A percentile compares a stretch with the other conserved stretches of the same genome.
phyloP scores from a whole-genome alignment of 2,113 vertebrate genomes.

The Callipepla californica region DNA sequence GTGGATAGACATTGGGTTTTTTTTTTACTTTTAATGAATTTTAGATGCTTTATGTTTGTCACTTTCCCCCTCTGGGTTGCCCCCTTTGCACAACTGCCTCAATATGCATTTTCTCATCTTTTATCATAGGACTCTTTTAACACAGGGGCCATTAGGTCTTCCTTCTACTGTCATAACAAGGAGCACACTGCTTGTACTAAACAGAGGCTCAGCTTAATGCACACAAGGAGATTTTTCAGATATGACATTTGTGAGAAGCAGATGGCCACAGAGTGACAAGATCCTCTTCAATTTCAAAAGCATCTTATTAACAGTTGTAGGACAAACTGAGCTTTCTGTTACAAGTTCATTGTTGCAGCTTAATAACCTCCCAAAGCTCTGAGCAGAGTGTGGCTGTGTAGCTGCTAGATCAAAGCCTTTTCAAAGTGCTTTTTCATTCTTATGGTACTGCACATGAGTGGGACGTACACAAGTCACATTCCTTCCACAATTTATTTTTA shows the following conservation, averaged over 20 bases:
- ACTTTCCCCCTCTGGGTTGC: background rate
- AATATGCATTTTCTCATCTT: background rate
- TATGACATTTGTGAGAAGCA: background rate
- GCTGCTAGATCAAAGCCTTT: background rate
- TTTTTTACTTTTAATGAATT: background rate
- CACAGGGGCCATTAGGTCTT: background rate
- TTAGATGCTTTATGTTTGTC: background rate
- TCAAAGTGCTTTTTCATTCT: background rate
- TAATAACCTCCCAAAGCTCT: background rate
- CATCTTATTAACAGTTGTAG: background rate
- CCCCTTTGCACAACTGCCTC: background rate
- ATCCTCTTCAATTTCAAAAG: constrained; percentile 8
- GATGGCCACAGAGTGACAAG: background rate
- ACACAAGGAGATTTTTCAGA: background rate
- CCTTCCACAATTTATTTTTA: background rate
- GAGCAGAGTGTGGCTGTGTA: background rate
- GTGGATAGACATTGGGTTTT: background rate
- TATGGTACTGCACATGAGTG: background rate
- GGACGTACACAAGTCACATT: background rate
- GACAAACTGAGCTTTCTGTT: constrained; percentile 15
- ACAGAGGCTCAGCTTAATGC: background rate
- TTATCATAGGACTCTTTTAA: background rate
- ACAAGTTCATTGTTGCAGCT: background rate
- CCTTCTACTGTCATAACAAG: background rate
- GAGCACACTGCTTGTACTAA: background rate